Evolutionary conservation across 1,140 invertebrate genomes (phyloP).

Genomic region (Drosophila sulfurigaster): DNA sequence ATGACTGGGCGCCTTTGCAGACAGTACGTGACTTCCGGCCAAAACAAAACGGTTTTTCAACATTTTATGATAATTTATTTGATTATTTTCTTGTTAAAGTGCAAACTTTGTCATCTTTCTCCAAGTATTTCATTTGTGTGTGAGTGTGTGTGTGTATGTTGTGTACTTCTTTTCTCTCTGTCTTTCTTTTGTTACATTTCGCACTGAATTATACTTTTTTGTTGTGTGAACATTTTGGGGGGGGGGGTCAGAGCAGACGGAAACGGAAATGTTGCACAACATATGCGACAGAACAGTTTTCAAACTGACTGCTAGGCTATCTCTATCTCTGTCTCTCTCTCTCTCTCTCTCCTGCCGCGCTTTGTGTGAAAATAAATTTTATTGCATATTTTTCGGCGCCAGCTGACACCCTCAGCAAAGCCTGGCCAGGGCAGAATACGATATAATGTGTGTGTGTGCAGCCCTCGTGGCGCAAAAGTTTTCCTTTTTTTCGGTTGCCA

Average conservation of each 20-base stretch:
- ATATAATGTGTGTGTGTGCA: conserved; percentile 25
- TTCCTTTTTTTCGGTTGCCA: conserved; percentile 44
- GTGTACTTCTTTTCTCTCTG: background rate
- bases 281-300: conserved; percentile 67
- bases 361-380: conserved; percentile 73
- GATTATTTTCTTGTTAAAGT: conserved; percentile 83
- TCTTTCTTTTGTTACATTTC: conserved; percentile 24
- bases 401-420: conserved; percentile 50
- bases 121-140: conserved; percentile 1
- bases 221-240: conserved; percentile 21
- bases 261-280: conserved; percentile 81
- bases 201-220: conserved; percentile 35
- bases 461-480: conserved; percentile 30
- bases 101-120: conserved; percentile 75
- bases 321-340: background rate
- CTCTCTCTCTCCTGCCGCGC: conserved; percentile 21
- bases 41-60: conserved; percentile 79
- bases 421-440: conserved; percentile 1
- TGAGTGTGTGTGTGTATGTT: background rate
- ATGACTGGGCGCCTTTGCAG: conserved; percentile 54
- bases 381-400: conserved; percentile 81
- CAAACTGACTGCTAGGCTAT: conserved; percentile 13
- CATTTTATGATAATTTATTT: conserved; percentile 83
- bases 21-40: conserved; percentile 82
- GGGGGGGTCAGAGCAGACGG: conserved; percentile 46